Evolutionary conservation across 2,113 vertebrate genomes (phyloP), one percentile per base, ranked within the genome.

Genomic region (Leuciscus idus): DNA sequence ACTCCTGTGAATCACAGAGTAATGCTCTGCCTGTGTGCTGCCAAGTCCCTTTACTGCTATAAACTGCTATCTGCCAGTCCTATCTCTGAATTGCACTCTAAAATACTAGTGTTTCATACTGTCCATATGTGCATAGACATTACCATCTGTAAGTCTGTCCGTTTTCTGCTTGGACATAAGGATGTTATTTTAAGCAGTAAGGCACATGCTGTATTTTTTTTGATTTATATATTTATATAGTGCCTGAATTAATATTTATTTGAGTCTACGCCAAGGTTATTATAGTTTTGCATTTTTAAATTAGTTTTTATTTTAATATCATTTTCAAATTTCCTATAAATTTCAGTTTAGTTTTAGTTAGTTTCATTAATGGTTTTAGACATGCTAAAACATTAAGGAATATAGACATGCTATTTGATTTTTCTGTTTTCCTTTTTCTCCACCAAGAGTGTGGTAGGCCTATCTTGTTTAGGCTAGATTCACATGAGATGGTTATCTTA

Each of bases 41-140:
- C 88, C 75, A 85, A 78, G 84, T 90, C 90, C 87, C 91, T 92
- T 91, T 86, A 91, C 89, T 89, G 89, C 89, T 48, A 19, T 12
- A 48, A 80, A 72, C 55, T 61, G 23, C 61, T 84, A 21, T 70
- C 78, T 64, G 52, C 81, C 33, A 70, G 62, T 55, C 48, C 76
- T 82, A 76, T 74, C 61, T 81, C 86, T 43, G 43, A 81, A 74
- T 81, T 85, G 8, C 70, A 36, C 66, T 76, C 66, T 50, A 3
- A 61, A 59, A 84, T 21, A 26, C 76, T 75, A 78, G 83, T 52
- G 84, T 85, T 68, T 52, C 30, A 50, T 28, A 15, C 57, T 82
- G 15, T 46, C 87, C 87, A 85, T 86, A 87, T 88, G 83, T 55
- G 70, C 81, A 43, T 39, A 21, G 52, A 15, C 72, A 86, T 86